These are phyloP conservation scores for Megaustenia siamemsis DNA, from an alignment of 2,888 invertebrate species.

Conservation along the genomic window DNA sequence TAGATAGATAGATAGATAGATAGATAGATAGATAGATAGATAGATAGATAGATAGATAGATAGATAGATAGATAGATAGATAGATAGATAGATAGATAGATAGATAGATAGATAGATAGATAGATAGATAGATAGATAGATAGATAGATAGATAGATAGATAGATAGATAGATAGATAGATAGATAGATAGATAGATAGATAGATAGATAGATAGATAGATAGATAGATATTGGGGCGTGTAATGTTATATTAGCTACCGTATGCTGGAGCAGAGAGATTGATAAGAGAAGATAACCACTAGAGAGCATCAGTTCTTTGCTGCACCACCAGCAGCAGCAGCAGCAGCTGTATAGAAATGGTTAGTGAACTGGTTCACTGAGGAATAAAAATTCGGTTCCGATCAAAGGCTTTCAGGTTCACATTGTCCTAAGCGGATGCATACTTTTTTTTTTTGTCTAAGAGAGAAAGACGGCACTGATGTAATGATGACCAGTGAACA, in stretches of 20 bases:
- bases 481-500: no score
- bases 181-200: background rate
- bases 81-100: conserved; percentile 45
- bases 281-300: no score
- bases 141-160: background rate
- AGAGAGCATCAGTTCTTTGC: no score
- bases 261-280: no score
- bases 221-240: background rate
- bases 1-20: background rate
- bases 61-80: conserved; percentile 43
- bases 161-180: background rate
- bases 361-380: no score
- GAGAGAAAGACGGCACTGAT: no score
- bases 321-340: no score
- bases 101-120: conserved; percentile 46
- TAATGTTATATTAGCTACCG: background rate
- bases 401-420: no score
- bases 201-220: conserved; percentile 33
- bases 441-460: no score
- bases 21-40: background rate
- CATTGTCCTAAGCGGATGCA: no score
- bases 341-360: no score
- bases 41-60: background rate
- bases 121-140: conserved; percentile 20
- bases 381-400: no score